Conservation (phyloP, 2,797 vertebrate species). For the Miichthys miiuy region DNA sequence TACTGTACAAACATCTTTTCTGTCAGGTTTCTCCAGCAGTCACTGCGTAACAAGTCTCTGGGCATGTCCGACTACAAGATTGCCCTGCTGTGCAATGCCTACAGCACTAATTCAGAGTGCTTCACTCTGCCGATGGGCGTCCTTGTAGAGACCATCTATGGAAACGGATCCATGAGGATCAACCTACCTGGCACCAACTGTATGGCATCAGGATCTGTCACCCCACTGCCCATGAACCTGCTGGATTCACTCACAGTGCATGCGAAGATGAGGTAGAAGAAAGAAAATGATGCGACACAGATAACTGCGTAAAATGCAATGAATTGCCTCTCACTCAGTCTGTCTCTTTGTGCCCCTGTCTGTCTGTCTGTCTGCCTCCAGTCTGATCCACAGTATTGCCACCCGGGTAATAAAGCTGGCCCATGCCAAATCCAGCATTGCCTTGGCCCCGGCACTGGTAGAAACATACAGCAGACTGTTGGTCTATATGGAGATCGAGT, state of each 20-base stretch:
- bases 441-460: conserved; percentile 96
- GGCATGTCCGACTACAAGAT: conserved; percentile 99
- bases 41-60: conserved; percentile 94
- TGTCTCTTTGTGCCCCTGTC: neutral
- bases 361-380: conserved; percentile 55
- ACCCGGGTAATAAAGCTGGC: conserved; percentile 98
- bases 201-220: conserved; percentile 94
- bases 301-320: neutral
- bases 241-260: conserved; percentile 98
- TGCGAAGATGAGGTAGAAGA: conserved; percentile 96
- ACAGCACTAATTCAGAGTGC: conserved; percentile 98
- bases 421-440: conserved; percentile 94
- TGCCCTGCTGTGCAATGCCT: conserved; percentile 97
- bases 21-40: conserved; percentile 95
- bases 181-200: conserved; percentile 96
- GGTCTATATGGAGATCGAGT: conserved; percentile 99
- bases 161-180: conserved; percentile 93
- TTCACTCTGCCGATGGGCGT: conserved; percentile 99
- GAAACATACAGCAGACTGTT: conserved; percentile 98
- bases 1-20: neutral
- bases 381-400: conserved; percentile 98
- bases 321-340: neutral
- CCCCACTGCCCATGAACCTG: conserved; percentile 97
- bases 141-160: conserved; percentile 98
- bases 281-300: neutral